Evolutionary conservation across 2,113 vertebrate species (phyloP), one percentile per base, ranked within the genome.

Genomic region (Crotalus helleri): DNA sequence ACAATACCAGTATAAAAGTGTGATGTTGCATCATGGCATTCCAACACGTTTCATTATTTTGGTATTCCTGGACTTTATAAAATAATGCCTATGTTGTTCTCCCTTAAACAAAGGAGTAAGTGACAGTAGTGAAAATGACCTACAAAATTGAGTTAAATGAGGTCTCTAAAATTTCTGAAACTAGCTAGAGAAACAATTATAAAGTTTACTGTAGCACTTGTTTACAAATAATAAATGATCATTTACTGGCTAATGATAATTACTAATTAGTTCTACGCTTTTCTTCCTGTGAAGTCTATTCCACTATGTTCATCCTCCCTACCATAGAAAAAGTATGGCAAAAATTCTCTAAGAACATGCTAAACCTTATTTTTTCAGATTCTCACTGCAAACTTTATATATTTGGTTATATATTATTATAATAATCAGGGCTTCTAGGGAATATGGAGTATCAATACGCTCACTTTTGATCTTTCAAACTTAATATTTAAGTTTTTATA

Each of bases 201-300:
- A 51, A 61, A 51, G n/a, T 90, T 92, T 69, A 85, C 7, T 58
- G 5, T 93, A 55, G 58, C 8, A 57, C 92, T 12, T 87, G 89
- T 90, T 87, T 33, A 93, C 87, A 92, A 57, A 92, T 55, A 44
- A 88, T 93, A 21, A 61, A 46, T 12, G 54, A 74, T 2, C 57
- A 15, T 94, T 95, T 49, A 92, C 91, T 91, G 92, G 51, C 33
- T 92, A 46, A 55, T 92, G 85, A 91, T 94, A 58, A 91, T 91
- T 92, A 74, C 94, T 93, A 90, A 85, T 92, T 93, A 61, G 19
- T 59, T 95, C 26, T 88, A 89, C 89, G 29, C 24, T 15, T 17
- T 49, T 90, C 58, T 49, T 17, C 46, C 17, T 69, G 17, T 49
- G 15, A 53, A 13, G 29, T 33, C 15, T 90, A 3, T 10, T 69